Evolutionary conservation across 2,888 invertebrate species (phyloP), one percentile per base, ranked within the genome.

Genomic region (Mamestra brassicae): DNA sequence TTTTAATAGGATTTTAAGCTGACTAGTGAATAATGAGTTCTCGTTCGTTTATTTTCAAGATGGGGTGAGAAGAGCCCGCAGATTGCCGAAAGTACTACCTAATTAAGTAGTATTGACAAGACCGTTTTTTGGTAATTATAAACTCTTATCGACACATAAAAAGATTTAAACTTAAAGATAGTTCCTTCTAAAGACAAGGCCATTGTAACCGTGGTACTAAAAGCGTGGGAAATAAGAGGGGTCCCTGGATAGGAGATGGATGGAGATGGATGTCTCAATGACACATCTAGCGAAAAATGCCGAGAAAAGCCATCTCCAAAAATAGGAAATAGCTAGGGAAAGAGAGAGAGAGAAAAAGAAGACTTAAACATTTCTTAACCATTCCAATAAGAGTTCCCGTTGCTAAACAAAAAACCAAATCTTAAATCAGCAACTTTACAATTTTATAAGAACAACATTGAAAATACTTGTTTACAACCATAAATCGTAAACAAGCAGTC

Each of bases 401-500:
- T 42, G 4, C 34, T 4, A n/a, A 7, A 57, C 4, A n/a, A 4
- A 10, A 54, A 45, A n/a, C 13, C 10, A 50, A 36, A 15, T 26
- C 13, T 38, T 36, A 8, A 45, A 68, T 34, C 26, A 62, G 13
- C 45, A 17, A 34, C 4, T 5, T 6, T 38, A 6, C 6, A 34
- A 17, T 47, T 45, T 63, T 60, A 38, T 42, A 58, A 76, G 68
- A 54, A 54, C 10, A 50, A 36, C 36, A 47, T 60, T 54, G 42
- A 58, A 69, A 26, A 63, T 50, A 52, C 26, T 63, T 75, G 54
- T 74, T 66, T 74, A 73, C 38, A 64, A 47, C 26, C 50, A 76
- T 78, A 86, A 81, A 84, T 75, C 52, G 62, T 50, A 60, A 61
- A 71, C 65, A 76, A 78, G 85, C 84, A 87, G 88, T 88, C 87